Conservation (phyloP, 2,888 invertebrate species). For the Exephanes ischioxanthus region DNA sequence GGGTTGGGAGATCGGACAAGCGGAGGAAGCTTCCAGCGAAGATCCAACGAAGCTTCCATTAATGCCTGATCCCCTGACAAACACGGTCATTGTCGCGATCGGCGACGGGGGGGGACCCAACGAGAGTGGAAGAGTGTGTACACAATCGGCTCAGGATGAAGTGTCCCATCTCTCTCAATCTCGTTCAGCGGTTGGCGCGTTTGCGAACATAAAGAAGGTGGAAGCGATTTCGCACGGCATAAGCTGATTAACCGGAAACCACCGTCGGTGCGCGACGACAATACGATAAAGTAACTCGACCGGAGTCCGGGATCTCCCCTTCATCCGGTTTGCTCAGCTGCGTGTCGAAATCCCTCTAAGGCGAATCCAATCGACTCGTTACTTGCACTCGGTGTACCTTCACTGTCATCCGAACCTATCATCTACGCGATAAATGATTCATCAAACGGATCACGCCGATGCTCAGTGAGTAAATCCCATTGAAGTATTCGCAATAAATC, state of each 20-base stretch:
- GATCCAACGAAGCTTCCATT: conserved; percentile 59
- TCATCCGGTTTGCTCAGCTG: conserved; percentile 73
- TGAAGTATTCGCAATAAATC: conserved; percentile 14
- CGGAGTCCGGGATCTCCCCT: conserved; percentile 25
- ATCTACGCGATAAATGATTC: conserved; percentile 8
- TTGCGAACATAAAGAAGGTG: conserved; percentile 52
- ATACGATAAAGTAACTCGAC: conserved; percentile 47
- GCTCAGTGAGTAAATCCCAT: neutral
- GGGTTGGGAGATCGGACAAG: conserved; percentile 22
- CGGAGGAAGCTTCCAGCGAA: conserved; percentile 51
- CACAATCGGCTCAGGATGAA: conserved; percentile 70
- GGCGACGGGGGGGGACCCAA: conserved; percentile 61
- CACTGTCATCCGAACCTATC: neutral
- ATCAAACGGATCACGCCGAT: conserved; percentile 15
- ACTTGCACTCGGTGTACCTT: conserved; percentile 19
- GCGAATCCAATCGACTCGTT: conserved; percentile 47
- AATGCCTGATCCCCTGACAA: conserved; percentile 71
- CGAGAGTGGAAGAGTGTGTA: conserved; percentile 28
- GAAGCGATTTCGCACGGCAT: conserved; percentile 72
- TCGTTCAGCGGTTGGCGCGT: neutral
- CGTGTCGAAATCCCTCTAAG: conserved; percentile 35
- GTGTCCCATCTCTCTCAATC: conserved; percentile 41
- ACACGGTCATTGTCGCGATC: conserved; percentile 70
- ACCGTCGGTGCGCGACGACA: conserved; percentile 69
- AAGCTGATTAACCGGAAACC: conserved; percentile 80